phyloP scores from a whole-genome alignment of 64 coral and sea anemone genomes.

The Orbicella faveolata region DNA sequence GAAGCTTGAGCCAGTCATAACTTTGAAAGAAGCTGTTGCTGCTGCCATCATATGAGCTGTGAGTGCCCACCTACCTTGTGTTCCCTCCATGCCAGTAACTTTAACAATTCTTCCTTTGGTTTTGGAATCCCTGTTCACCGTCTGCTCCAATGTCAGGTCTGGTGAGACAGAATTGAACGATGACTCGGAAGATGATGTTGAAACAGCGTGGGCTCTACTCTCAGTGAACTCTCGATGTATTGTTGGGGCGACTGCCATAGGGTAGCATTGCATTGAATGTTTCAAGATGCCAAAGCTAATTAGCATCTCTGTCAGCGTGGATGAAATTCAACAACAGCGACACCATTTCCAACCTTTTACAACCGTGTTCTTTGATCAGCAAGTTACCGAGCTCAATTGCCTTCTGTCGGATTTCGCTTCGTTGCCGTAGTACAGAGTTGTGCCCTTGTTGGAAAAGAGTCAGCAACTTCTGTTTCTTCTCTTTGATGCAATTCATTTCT shows the following conservation, averaged over 20 bases:
- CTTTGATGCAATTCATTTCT: no score
- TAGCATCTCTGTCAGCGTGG: slow-evolving; percentile 43
- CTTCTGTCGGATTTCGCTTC: no score
- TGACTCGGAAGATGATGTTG: not conserved
- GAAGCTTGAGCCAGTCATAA: no score
- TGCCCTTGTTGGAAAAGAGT: no score
- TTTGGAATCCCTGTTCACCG: not conserved
- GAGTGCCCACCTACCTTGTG: no score
- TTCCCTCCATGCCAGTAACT: no score
- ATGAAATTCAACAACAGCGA: slow-evolving; percentile 41
- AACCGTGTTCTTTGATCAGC: not conserved
- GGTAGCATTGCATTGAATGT: slow-evolving; percentile 56
- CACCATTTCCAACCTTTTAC: slow-evolving; percentile 35
- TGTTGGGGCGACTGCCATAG: slow-evolving; percentile 7
- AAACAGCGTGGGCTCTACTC: not conserved
- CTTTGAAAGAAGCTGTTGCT: no score
- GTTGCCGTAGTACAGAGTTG: no score
- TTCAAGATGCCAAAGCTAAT: slow-evolving; percentile 49
- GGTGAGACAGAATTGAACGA: slow-evolving; percentile 24
- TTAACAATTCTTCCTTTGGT: no score
- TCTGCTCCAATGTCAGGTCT: slow-evolving; percentile 60
- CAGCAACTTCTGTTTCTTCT: no score
- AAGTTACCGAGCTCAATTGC: no score
- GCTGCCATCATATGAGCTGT: no score
- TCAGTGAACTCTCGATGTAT: slow-evolving; percentile 26